Percentiles rank a stretch among this genome's conserved stretches.
Evolutionary conservation across 2,888 invertebrate genomes (phyloP).

Genomic region (Hetaerina titia): DNA sequence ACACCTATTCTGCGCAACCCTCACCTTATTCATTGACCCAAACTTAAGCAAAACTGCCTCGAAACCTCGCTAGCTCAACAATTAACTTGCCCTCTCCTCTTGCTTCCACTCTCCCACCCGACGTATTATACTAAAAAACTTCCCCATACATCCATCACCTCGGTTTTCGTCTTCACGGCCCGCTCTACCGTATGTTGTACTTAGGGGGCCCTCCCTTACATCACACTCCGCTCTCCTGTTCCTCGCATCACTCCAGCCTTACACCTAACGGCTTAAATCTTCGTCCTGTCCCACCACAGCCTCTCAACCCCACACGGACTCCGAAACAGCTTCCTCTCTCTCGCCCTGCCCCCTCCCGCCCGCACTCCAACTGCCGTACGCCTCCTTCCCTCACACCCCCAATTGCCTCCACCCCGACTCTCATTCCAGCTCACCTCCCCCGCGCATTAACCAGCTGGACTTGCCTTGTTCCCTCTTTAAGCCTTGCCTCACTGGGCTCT

Average conservation of each 20-base stretch:
- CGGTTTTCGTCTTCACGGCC: not conserved
- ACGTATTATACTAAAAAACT: conserved; percentile 3
- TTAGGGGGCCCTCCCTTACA: not conserved
- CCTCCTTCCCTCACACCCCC: not conserved
- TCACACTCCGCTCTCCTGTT: not conserved
- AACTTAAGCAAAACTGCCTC: not conserved
- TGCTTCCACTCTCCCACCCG: not conserved
- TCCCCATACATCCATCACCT: conserved; percentile 21
- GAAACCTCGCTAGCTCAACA: not conserved
- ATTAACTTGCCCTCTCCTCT: not conserved
- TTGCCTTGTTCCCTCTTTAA: conserved; percentile 27
- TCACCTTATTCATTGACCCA: not conserved
- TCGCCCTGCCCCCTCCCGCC: not conserved
- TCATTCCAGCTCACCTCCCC: not conserved
- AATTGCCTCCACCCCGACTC: not conserved
- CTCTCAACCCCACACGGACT: not conserved
- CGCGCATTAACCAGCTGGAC: not conserved
- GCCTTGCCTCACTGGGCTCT: not conserved
- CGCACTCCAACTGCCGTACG: not conserved
- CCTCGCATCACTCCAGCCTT: not conserved
- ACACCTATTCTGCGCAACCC: not conserved
- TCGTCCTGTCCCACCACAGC: not conserved
- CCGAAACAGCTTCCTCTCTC: not conserved
- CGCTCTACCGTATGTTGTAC: conserved; percentile 9
- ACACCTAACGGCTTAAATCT: conserved; percentile 32